These are phyloP conservation scores for Macaca fascicularis DNA, from an alignment of 2,113 vertebrate genomes.

Conservation along the genomic window T2T-MFA8v1.1 NC_088392.1:66645001-66645500, in stretches of 20 bases:
- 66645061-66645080: conserved; percentile 29
- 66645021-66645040: conserved; percentile 43
- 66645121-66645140: neutral
- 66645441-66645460: neutral
- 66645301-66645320: neutral
- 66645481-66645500: neutral
- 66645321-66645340: conserved; percentile 7
- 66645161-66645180: neutral
- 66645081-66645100: neutral
- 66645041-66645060: neutral
- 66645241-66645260: neutral
- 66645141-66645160: neutral
- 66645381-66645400: neutral
- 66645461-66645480: neutral
- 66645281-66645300: neutral
- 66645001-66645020: neutral
- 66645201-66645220: neutral
- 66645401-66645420: neutral
- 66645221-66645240: neutral
- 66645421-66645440: neutral
- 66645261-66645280: conserved; percentile 36
- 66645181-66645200: neutral
- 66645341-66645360: neutral
- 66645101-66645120: neutral
- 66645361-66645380: neutral